Evolutionary conservation across 2,113 vertebrate species (phyloP), one percentile per base, ranked within the genome.

Genomic region (Ophthalmolycus amberensis): DNA sequence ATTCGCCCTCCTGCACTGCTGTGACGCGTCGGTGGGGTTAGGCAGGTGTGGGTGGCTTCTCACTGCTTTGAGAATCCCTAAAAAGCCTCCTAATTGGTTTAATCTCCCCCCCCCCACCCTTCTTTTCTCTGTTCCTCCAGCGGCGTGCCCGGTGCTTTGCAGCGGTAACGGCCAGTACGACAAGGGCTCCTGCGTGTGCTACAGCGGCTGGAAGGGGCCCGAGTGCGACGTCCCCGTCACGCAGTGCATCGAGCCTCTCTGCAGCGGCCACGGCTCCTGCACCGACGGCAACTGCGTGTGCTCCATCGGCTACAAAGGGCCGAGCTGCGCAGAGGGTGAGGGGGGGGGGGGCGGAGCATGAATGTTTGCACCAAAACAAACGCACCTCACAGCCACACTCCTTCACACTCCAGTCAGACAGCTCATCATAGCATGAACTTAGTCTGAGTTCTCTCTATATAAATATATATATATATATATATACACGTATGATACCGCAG

Each of bases 151-250:
- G 0, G 98, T 99, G 66, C 95, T 99, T 70, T 99, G 98, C 94
- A 99, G 98, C 54, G 98, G 98, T 82, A 99, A 99, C 5, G 98
- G 98, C 79, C 98, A 99, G 9, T 99, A 99, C 89, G 97, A 98
- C 56, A 99, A 99, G 91, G 98, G 98, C 83, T 96, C 96, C 7
- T 99, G 98, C 89, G 94, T 97, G 71, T 99, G 98, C 94, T 99
- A 98, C 96, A 99, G 97, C 40, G 98, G 98, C 90, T 99, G 98
- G 98, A 99, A 99, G 91, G 98, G 98, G 0, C 96, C 98, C 0
- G 98, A 99, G 70, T 99, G 98, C 0, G 98, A 99, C 1, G 96
- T 99, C 42, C 97, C 98, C 63, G 76, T 93, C 93, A 97, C 95
- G 66, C 97, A 99, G 92, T 99, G 98, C 83, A 97, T 99, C 50